A percentile compares a stretch with the other conserved stretches of the same genome.
Conservation (phyloP, 2,113 vertebrate genomes). For the Ifrita kowaldi region DNA sequence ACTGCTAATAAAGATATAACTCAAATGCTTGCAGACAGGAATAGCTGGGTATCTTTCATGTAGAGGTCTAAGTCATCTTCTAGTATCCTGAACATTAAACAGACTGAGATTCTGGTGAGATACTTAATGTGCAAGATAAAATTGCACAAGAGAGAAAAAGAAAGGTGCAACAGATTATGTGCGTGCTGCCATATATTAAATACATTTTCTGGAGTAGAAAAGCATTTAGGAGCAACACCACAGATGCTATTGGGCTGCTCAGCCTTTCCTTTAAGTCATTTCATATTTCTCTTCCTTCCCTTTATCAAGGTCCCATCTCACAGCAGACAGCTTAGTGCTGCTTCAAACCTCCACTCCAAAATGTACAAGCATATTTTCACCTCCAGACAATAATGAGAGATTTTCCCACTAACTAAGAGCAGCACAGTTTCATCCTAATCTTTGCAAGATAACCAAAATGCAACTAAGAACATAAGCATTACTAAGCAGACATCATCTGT, state of each 20-base stretch:
- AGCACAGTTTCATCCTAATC: neutral
- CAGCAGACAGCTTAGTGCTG: rapidly evolving
- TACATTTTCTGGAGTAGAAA: neutral
- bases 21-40: neutral
- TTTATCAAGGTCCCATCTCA: neutral
- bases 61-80: neutral
- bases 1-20: neutral
- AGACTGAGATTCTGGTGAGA: neutral
- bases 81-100: neutral
- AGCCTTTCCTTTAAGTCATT: neutral
- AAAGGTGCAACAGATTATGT: neutral
- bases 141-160: neutral
- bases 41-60: neutral
- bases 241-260: neutral
- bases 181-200: neutral
- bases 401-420: neutral
- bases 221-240: neutral
- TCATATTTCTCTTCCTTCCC: neutral
- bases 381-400: neutral
- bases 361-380: neutral
- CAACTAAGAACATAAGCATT: neutral
- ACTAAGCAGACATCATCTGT: neutral
- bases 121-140: neutral
- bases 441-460: constrained; percentile 14
- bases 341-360: neutral